Evolutionary conservation across 2,888 invertebrate genomes (phyloP).

Genomic region (Hemaris fuciformis): DNA sequence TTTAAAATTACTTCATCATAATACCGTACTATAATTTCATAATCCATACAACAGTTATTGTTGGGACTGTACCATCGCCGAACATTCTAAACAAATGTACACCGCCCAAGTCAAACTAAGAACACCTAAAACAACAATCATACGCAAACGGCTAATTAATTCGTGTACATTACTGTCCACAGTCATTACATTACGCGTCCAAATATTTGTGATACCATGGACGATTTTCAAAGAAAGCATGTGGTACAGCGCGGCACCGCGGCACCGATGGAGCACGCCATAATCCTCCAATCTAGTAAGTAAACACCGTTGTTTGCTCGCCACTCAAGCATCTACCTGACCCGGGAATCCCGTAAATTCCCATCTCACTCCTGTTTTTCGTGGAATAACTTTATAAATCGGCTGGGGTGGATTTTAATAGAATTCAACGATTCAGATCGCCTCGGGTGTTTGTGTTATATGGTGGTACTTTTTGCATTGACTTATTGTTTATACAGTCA

Average conservation of each 20-base stretch:
- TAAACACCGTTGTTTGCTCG: conserved; percentile 33
- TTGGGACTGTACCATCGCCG: too few relatives aligned
- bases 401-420: conserved; percentile 11
- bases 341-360: conserved; percentile 16
- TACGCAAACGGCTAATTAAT: background rate
- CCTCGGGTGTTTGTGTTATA: background rate
- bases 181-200: background rate
- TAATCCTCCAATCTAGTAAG: conserved; percentile 34
- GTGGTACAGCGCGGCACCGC: conserved; percentile 14
- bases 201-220: background rate
- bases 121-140: background rate
- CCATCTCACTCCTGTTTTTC: conserved; percentile 8
- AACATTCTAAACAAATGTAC: too few relatives aligned
- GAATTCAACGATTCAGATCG: conserved; percentile 5
- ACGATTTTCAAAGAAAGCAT: conserved; percentile 14
- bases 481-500: background rate
- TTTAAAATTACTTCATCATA: too few relatives aligned
- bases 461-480: too few relatives aligned
- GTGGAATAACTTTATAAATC: conserved; percentile 16
- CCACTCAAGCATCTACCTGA: conserved; percentile 24
- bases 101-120: too few relatives aligned
- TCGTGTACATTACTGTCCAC: background rate
- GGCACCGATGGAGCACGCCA: too few relatives aligned
- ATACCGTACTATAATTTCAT: too few relatives aligned
- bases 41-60: too few relatives aligned